phyloP scores from a whole-genome alignment of 2,888 invertebrate genomes.

The Acleris cristana region DNA sequence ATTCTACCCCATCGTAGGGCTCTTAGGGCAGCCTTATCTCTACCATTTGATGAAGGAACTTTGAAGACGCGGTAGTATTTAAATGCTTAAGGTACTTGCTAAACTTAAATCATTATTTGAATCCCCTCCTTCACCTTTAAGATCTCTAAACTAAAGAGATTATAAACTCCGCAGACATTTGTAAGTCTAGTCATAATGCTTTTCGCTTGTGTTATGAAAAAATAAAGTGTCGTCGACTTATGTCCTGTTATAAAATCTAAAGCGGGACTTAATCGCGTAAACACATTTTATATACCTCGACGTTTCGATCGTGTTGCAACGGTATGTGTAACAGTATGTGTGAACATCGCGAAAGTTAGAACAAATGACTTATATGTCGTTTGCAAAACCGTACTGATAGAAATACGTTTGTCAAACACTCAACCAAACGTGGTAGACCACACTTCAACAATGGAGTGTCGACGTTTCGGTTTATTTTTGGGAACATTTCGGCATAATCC shows the following conservation, averaged over 20 bases:
- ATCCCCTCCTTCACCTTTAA: neutral
- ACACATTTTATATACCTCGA: too few relatives aligned
- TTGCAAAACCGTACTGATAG: neutral
- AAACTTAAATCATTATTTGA: conserved; percentile 5
- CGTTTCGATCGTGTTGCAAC: too few relatives aligned
- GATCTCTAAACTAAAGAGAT: neutral
- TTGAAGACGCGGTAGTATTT: conserved; percentile 4
- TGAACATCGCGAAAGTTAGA: too few relatives aligned
- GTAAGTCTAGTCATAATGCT: too few relatives aligned
- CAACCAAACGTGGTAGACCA: conserved; percentile 4
- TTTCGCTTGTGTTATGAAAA: too few relatives aligned
- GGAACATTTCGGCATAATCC: conserved; percentile 23
- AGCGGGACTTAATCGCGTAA: too few relatives aligned
- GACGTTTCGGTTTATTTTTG: conserved; percentile 13
- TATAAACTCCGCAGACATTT: neutral
- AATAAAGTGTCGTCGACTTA: too few relatives aligned
- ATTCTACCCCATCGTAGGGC: conserved; percentile 2
- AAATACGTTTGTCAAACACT: neutral
- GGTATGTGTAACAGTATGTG: too few relatives aligned
- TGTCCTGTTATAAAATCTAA: too few relatives aligned
- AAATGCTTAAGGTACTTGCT: neutral
- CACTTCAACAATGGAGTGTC: neutral
- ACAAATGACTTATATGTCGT: neutral
- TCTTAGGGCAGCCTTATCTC: conserved; percentile 18
- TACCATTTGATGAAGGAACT: conserved; percentile 22